Percentiles rank a stretch among this genome's conserved stretches.
These are phyloP conservation scores for Halcyon chelicuti DNA, from an alignment of 2,797 vertebrate genomes.

Conservation along the genomic window DNA sequence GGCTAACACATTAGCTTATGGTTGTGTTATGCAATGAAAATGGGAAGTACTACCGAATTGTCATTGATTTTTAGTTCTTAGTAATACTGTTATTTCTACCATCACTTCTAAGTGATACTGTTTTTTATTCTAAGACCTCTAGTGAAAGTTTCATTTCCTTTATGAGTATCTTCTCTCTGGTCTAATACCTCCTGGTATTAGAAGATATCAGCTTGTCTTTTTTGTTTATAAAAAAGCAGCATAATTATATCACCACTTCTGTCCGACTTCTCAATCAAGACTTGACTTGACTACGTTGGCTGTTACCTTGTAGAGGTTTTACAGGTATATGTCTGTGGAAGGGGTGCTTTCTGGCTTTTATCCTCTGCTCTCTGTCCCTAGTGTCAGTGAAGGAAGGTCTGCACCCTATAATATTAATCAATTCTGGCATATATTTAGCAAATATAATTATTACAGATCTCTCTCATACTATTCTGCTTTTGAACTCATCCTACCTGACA, in stretches of 20 bases:
- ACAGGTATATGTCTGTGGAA: neutral
- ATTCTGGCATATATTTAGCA: conserved; percentile 26
- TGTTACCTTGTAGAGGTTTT: neutral
- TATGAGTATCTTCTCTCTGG: neutral
- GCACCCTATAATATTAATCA: conserved; percentile 29
- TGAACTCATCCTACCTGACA: conserved; percentile 25
- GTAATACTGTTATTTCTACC: neutral
- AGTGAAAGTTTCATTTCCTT: neutral
- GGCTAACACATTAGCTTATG: neutral
- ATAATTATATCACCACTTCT: neutral
- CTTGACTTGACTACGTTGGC: neutral
- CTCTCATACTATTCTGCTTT: neutral
- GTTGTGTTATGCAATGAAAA: neutral
- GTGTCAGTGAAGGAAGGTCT: neutral
- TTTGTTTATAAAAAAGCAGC: neutral
- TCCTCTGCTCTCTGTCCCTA: neutral
- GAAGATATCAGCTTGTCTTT: neutral
- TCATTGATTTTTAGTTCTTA: neutral
- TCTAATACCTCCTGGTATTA: neutral
- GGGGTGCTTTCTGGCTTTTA: neutral
- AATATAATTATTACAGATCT: conserved; percentile 34
- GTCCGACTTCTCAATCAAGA: neutral
- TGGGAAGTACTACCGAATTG: neutral
- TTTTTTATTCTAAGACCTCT: neutral
- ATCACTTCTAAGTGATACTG: neutral